Percentiles rank a stretch among this genome's conserved stretches.
These are phyloP conservation scores for Karalla daura DNA, from an alignment of 2,797 vertebrate species.

Conservation along the genomic window DNA sequence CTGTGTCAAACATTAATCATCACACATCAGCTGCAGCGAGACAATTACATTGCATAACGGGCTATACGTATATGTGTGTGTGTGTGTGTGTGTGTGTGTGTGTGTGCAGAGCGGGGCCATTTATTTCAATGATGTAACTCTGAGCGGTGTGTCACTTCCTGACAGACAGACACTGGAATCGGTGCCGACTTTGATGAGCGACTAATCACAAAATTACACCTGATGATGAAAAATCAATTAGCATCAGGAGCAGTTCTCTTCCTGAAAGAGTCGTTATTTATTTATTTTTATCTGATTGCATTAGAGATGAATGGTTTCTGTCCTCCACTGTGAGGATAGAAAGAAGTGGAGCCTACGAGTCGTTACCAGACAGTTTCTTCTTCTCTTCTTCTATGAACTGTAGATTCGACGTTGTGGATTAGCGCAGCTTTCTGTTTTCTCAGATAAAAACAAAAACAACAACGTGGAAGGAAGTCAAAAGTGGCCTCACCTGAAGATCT, in stretches of 20 bases:
- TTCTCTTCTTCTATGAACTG: too few species aligned
- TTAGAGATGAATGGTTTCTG: too few species aligned
- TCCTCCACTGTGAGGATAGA: too few species aligned
- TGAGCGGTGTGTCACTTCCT: not conserved
- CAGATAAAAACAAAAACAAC: too few species aligned
- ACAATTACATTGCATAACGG: slow-evolving; percentile 51
- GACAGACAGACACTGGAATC: not conserved
- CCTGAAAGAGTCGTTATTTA: too few species aligned
- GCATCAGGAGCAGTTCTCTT: not conserved
- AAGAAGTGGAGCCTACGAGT: too few species aligned
- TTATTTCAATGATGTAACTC: slow-evolving; percentile 24
- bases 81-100: slow-evolving; percentile 1
- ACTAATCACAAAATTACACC: too few species aligned
- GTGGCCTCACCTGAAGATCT: slow-evolving; percentile 95
- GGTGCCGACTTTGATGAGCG: not conserved
- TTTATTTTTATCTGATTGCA: too few species aligned
- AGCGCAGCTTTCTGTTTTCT: too few species aligned
- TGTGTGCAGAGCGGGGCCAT: not conserved
- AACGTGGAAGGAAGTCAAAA: too few species aligned
- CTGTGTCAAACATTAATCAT: slow-evolving; percentile 22
- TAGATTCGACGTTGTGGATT: too few species aligned
- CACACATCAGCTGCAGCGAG: slow-evolving; percentile 16
- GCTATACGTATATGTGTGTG: not conserved
- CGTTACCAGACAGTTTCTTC: too few species aligned
- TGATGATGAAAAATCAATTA: not conserved